Conservation (phyloP, 2,113 vertebrate species). For the Sceloporus undulatus region DNA sequence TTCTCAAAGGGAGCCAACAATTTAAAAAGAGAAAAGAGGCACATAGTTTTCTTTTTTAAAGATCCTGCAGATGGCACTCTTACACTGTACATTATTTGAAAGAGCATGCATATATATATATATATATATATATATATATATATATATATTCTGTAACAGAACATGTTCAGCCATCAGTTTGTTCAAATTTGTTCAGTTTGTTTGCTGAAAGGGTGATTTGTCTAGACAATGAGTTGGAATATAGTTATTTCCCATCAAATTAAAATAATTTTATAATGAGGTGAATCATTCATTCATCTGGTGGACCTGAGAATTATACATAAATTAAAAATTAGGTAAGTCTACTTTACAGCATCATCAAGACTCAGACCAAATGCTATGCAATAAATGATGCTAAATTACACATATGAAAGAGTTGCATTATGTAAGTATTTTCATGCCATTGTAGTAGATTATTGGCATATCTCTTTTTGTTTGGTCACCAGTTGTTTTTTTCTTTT, state of each 20-base stretch:
- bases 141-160: neutral
- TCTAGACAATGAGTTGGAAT: slow-evolving; percentile 25
- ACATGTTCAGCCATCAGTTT: neutral
- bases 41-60: neutral
- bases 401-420: neutral
- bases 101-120: too few relatives aligned
- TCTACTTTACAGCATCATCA: neutral
- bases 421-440: neutral
- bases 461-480: neutral
- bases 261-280: slow-evolving; percentile 45
- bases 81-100: slow-evolving; percentile 48
- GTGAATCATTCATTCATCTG: slow-evolving; percentile 13
- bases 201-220: slow-evolving; percentile 50
- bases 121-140: too few relatives aligned
- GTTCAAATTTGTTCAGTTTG: slow-evolving; percentile 22
- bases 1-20: slow-evolving; percentile 33
- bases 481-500: neutral
- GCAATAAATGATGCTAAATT: neutral
- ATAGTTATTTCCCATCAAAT: slow-evolving; percentile 9
- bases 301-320: slow-evolving; percentile 11
- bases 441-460: neutral
- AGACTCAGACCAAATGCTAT: slow-evolving; percentile 7
- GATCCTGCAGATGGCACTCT: slow-evolving; percentile 80
- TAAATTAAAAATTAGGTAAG: neutral
- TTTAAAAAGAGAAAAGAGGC: neutral